phyloP scores from a whole-genome alignment of 2,888 invertebrate genomes.

The Gandaritis pyraliata region DNA sequence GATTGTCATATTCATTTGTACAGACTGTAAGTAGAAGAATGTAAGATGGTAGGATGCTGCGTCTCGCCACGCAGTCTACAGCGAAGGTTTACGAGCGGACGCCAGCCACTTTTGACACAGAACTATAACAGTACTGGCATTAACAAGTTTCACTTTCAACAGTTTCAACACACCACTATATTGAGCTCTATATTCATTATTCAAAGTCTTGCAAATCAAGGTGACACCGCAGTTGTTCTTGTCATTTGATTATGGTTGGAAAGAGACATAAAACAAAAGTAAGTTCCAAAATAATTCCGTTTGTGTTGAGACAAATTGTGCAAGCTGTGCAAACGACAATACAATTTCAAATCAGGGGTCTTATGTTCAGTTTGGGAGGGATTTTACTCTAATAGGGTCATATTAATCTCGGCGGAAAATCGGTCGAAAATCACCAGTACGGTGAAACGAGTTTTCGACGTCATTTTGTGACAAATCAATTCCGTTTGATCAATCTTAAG shows the following conservation, averaged over 20 bases:
- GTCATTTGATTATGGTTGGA: too few relatives aligned
- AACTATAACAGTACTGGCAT: neutral
- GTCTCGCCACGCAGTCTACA: conserved; percentile 83
- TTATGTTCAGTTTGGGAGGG: too few relatives aligned
- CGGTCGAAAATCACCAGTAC: too few relatives aligned
- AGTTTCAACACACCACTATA: neutral
- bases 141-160: conserved; percentile 6
- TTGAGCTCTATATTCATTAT: neutral
- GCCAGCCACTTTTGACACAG: conserved; percentile 70
- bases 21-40: conserved; percentile 41
- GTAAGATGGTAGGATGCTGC: conserved; percentile 52
- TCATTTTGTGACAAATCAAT: neutral
- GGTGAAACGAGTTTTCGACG: too few relatives aligned
- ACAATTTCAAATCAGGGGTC: too few relatives aligned
- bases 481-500: neutral
- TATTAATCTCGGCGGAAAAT: too few relatives aligned
- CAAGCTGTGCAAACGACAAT: too few relatives aligned
- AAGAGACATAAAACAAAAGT: too few relatives aligned
- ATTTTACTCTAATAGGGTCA: too few relatives aligned
- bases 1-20: conserved; percentile 2
- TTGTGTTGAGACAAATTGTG: too few relatives aligned
- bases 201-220: neutral
- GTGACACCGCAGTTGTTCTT: neutral
- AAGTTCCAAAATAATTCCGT: too few relatives aligned
- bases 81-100: conserved; percentile 76